These are phyloP conservation scores for Lethenteron reissneri DNA, from an alignment of 2,113 vertebrate species.

Conservation along the genomic window DNA sequence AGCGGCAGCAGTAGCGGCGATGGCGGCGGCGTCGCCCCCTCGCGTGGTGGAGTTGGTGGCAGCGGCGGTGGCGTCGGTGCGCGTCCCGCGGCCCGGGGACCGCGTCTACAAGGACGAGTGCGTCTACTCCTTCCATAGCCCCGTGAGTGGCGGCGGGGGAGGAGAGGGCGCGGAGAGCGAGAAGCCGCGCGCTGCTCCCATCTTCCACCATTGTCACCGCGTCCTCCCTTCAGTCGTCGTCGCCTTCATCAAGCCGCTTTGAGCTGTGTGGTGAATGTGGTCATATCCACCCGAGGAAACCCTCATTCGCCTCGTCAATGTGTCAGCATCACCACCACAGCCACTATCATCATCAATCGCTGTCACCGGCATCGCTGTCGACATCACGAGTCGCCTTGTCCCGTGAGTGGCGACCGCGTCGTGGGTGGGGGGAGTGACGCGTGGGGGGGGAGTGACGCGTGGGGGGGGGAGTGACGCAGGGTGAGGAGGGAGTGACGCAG, in stretches of 20 bases:
- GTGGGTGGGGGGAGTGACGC: too few species aligned
- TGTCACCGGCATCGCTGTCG: too few species aligned
- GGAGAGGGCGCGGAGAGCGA: slow-evolving; percentile 7
- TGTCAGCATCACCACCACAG: not conserved
- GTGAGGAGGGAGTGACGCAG: too few species aligned
- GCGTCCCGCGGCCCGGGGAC: slow-evolving; percentile 75
- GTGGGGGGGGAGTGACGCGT: too few species aligned
- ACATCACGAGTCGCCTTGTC: too few species aligned
- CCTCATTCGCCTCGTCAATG: not conserved
- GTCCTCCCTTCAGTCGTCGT: slow-evolving; percentile 11
- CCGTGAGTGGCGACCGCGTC: too few species aligned
- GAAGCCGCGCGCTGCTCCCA: slow-evolving; percentile 12
- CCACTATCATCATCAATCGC: too few species aligned
- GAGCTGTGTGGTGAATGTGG: too few species aligned
- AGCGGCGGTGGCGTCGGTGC: slow-evolving; percentile 72
- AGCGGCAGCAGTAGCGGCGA: slow-evolving; percentile 13
- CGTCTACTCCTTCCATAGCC: slow-evolving; percentile 78
- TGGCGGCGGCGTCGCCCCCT: slow-evolving; percentile 35
- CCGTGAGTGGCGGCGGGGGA: slow-evolving; percentile 34
- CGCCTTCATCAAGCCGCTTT: not conserved
- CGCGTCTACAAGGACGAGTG: slow-evolving; percentile 96
- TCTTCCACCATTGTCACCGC: too few species aligned
- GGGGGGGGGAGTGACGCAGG: too few species aligned
- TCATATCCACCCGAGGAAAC: slow-evolving; percentile 9
- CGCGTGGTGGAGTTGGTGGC: slow-evolving; percentile 56